A percentile compares a stretch with the other conserved stretches of the same genome.
These are phyloP conservation scores for Clistopyga incitator DNA, from an alignment of 2,888 invertebrate species.

Conservation along the genomic window DNA sequence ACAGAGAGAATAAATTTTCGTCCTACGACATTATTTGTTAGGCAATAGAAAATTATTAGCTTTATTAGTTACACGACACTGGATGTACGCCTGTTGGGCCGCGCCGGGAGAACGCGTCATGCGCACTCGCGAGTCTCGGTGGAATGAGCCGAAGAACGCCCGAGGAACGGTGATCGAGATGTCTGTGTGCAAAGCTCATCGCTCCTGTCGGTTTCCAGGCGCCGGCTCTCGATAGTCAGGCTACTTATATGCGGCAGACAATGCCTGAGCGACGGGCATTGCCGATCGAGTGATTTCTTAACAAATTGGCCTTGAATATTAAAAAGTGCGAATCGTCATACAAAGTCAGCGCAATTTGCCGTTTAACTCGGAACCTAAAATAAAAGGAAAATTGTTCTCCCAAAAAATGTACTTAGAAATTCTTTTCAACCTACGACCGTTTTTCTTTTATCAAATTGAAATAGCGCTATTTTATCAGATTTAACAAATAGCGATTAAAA, in stretches of 20 bases:
- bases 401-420: too few species aligned
- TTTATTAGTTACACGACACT: constrained; percentile 16
- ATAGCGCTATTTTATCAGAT: too few species aligned
- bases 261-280: background rate
- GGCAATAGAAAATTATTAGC: background rate
- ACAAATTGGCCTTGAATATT: background rate
- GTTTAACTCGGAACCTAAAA: too few species aligned
- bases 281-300: background rate
- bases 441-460: too few species aligned
- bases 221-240: constrained; percentile 3
- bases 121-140: constrained; percentile 6
- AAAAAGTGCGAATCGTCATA: background rate
- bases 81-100: constrained; percentile 1
- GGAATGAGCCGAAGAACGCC: constrained; percentile 24
- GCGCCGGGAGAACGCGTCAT: constrained; percentile 8
- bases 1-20: background rate
- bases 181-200: constrained; percentile 3
- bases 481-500: too few species aligned
- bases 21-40: background rate
- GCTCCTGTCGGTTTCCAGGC: constrained; percentile 21
- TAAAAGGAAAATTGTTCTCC: too few species aligned
- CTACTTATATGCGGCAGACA: background rate
- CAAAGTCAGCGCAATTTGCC: background rate
- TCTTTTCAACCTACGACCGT: too few species aligned
- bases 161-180: constrained; percentile 13